Evolutionary conservation across 2,113 vertebrate genomes (phyloP), one percentile per base, ranked within the genome.

Genomic region (Brachionichthys hirsutus): DNA sequence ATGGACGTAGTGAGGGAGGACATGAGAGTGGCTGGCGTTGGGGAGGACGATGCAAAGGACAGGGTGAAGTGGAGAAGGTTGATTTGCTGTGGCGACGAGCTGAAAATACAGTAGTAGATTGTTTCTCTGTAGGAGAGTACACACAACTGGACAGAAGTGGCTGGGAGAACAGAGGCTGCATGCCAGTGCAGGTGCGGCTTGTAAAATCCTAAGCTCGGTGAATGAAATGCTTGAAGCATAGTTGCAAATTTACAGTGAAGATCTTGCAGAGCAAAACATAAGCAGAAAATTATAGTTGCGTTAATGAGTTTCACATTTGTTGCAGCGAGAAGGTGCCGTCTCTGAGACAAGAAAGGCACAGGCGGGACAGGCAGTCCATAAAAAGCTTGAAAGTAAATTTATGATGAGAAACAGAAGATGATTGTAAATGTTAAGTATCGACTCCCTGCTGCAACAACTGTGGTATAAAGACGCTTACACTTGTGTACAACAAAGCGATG

Each of bases 401-500:
- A 46, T 10, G 44, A 46, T 11, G 11, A 46, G 11, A 17, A 11
- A 4, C n/a, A 46, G 18, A 46, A 18, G 16, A n/a, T n/a, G 18
- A 46, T 46, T 17, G 34, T 18, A 34, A 16, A 52, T 9, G 4
- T 12, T 16, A 24, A 17, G 34, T 40, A 48, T 57, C 16, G 24
- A 53, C 58, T 51, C 30, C 54, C 4, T 14, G 7, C 41, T 15
- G 15, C 4, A 30, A 30, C 45, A 18, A 10, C 20, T 20, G 36
- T 19, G 14, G 4, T 3, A n/a, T n/a, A 12, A 18, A 40, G 43
- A 2, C 42, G 54, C 54, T 24, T 19, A 22, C 42, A 69, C n/a
- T 58, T 58, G 43, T 55, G 51, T 20, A 60, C 65, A 52, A 77
- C 63, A 63, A 73, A 70, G 70, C 73, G 30, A 67, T 54, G 54